Conservation (phyloP, 2,113 vertebrate genomes). For the Hippoglossus stenolepis region DNA sequence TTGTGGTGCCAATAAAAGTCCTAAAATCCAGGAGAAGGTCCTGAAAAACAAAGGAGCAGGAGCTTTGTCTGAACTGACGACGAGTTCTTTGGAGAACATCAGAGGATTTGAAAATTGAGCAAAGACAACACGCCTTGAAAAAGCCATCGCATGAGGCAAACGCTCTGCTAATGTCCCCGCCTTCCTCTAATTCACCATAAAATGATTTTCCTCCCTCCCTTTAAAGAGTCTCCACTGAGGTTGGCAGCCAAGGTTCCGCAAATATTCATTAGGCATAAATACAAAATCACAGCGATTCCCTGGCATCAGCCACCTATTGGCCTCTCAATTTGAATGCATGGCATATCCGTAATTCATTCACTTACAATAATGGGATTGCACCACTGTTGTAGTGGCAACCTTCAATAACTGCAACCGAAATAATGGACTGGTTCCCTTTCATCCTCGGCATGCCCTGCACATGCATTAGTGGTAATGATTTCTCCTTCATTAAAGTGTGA, state of each 20-base stretch:
- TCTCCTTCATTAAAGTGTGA: slow-evolving; percentile 41
- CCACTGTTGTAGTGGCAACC: slow-evolving; percentile 63
- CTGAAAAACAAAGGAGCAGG: slow-evolving; percentile 33
- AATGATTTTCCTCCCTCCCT: slow-evolving; percentile 69
- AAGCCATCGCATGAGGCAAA: slow-evolving; percentile 49
- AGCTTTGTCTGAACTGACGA: slow-evolving; percentile 15
- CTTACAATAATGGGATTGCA: slow-evolving; percentile 66
- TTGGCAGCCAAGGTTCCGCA: slow-evolving; percentile 56
- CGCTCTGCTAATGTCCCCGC: slow-evolving; percentile 36
- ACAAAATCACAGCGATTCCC: slow-evolving; percentile 75
- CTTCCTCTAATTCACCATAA: slow-evolving; percentile 72
- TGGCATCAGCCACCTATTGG: slow-evolving; percentile 70
- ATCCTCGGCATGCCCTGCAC: slow-evolving; percentile 43
- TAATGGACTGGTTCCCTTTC: slow-evolving; percentile 68
- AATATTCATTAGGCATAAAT: slow-evolving; percentile 80
- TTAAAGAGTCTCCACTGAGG: slow-evolving; percentile 48
- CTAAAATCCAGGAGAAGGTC: background rate
- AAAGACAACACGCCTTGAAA: slow-evolving; percentile 66
- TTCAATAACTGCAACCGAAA: slow-evolving; percentile 56
- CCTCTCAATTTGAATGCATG: slow-evolving; percentile 70
- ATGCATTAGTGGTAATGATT: slow-evolving; percentile 67
- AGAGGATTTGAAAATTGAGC: slow-evolving; percentile 61
- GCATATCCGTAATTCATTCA: slow-evolving; percentile 68
- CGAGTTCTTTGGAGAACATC: slow-evolving; percentile 35
- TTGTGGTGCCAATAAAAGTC: slow-evolving; percentile 22